A percentile compares a stretch with the other conserved stretches of the same genome.
Evolutionary conservation across 2,888 invertebrate genomes (phyloP).

Genomic region (Tuta absoluta): DNA sequence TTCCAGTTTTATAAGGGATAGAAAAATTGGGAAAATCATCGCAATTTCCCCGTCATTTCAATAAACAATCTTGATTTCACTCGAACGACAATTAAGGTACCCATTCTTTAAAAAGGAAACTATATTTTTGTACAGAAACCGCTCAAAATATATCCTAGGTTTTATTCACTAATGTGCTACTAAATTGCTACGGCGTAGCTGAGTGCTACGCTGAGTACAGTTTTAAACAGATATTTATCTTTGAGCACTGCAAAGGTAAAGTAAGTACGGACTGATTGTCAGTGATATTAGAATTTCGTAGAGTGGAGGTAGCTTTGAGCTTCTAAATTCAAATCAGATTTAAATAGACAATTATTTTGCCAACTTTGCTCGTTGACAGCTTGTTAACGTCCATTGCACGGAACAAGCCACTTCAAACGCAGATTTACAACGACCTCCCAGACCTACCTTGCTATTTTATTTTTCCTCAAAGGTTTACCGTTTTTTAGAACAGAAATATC

Average conservation of each 20-base stretch:
- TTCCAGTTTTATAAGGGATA: not conserved
- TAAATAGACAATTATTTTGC: conserved; percentile 39
- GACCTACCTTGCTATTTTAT: conserved; percentile 44
- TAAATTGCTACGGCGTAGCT: conserved; percentile 21
- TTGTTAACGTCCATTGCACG: conserved; percentile 57
- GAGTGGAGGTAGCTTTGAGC: conserved; percentile 13
- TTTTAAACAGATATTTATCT: conserved; percentile 17
- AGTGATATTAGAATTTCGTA: not conserved
- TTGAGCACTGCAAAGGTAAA: conserved; percentile 5
- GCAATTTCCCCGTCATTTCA: not conserved
- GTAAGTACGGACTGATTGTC: not conserved
- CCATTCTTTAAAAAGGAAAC: not conserved
- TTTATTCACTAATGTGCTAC: conserved; percentile 17
- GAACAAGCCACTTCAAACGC: conserved; percentile 60
- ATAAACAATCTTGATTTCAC: not conserved
- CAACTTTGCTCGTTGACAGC: conserved; percentile 46
- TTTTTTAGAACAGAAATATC: not conserved
- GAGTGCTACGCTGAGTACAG: conserved; percentile 13
- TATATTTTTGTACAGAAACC: conserved; percentile 7
- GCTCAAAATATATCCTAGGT: conserved; percentile 7
- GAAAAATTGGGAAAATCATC: not conserved
- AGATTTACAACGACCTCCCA: conserved; percentile 50
- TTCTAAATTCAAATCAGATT: conserved; percentile 30
- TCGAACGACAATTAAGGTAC: not conserved
- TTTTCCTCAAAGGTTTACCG: conserved; percentile 21